Evolutionary conservation across 2,797 vertebrate genomes (phyloP).

Genomic region (Cyprinodon diabolis): DNA sequence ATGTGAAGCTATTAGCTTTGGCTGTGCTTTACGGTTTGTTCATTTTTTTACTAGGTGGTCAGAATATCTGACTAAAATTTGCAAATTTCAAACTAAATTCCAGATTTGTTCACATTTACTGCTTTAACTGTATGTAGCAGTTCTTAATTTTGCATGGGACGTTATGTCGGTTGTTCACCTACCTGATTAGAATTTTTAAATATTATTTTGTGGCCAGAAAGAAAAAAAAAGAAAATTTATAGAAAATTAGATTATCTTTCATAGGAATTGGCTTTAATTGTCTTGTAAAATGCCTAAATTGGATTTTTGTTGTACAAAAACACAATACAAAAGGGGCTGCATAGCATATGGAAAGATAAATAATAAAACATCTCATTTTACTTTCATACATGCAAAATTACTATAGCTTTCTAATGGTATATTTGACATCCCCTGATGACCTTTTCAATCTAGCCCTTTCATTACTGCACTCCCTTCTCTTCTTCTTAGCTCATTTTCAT

Average conservation of each 20-base stretch:
- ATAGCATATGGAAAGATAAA: conserved; percentile 12
- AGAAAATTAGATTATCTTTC: neutral
- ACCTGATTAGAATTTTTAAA: too few relatives aligned
- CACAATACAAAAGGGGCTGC: neutral
- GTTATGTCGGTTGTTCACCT: too few relatives aligned
- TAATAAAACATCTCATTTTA: conserved; percentile 20
- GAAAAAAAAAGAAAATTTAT: neutral
- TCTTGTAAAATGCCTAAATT: neutral
- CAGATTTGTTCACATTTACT: too few relatives aligned
- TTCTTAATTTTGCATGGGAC: too few relatives aligned
- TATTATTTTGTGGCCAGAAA: too few relatives aligned
- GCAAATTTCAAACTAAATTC: too few relatives aligned
- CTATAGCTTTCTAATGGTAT: conserved; percentile 18
- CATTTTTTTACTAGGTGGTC: too few relatives aligned
- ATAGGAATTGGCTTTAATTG: neutral
- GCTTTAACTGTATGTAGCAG: too few relatives aligned
- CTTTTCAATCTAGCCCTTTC: conserved; percentile 50
- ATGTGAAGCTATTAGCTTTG: neutral
- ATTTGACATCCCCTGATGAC: conserved; percentile 49
- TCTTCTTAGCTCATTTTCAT: conserved; percentile 26
- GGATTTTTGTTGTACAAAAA: neutral
- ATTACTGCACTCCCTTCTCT: conserved; percentile 22
- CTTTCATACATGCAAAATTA: conserved; percentile 21
- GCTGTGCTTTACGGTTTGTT: neutral
- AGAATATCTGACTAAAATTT: too few relatives aligned